Conservation (phyloP, 2,113 vertebrate species). For the Cyprinodon variegatus region DNA sequence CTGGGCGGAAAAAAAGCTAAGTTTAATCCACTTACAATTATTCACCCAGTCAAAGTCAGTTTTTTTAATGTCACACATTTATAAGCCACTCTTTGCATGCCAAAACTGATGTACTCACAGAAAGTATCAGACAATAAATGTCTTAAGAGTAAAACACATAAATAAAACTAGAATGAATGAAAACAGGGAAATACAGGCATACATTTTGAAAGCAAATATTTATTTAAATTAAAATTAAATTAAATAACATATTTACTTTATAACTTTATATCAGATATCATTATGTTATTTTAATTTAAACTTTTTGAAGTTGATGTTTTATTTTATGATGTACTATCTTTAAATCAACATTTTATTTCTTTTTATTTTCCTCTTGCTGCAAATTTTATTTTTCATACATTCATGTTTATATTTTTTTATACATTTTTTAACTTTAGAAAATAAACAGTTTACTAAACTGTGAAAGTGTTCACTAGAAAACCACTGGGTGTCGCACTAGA, state of each 20-base stretch:
- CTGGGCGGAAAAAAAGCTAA: too few relatives aligned
- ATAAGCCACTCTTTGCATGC: background rate
- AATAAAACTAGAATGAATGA: background rate
- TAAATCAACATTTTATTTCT: too few relatives aligned
- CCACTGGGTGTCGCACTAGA: too few relatives aligned
- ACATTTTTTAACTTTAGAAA: too few relatives aligned
- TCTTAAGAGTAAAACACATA: background rate
- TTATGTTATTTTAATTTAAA: background rate
- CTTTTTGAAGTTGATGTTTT: background rate
- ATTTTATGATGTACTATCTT: background rate
- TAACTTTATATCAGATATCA: background rate
- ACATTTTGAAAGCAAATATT: background rate
- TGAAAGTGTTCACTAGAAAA: too few relatives aligned
- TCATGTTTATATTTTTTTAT: too few relatives aligned
- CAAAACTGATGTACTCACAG: background rate
- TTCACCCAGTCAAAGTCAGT: background rate
- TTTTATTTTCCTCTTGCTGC: too few relatives aligned
- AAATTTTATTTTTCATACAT: too few relatives aligned
- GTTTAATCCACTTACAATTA: too few relatives aligned
- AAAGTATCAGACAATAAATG: background rate
- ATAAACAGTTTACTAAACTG: too few relatives aligned
- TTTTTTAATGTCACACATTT: background rate
- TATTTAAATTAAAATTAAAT: background rate
- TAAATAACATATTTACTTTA: background rate
- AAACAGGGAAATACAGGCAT: too few relatives aligned